Evolutionary conservation across 92 coral and sea anemone genomes (phyloP), one percentile per base, ranked within the genome.

Genomic region (Hydrozoanthus gracilis): DNA sequence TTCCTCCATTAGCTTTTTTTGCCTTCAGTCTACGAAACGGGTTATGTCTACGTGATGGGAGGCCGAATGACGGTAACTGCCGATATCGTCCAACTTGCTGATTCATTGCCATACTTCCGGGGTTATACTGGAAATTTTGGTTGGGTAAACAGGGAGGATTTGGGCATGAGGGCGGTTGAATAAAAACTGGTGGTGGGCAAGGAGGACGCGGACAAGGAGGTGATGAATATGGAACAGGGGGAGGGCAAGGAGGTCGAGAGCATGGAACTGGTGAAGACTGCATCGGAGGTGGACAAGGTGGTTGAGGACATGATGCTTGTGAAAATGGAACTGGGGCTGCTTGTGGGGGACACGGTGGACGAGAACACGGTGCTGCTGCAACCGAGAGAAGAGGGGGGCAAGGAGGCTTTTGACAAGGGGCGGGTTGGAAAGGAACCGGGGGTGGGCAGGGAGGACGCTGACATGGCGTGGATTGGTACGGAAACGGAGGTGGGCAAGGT

Each of bases 381-480:
- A 13, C 44, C 3, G 64, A 39, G 48, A 11, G 12, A 15, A 16
- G 86, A 48, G 51, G 50, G 4, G 73, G 17, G 14, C 54, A 16
- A 44, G 45, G 68, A 49, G 49, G 79, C 6, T 46, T 49, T 13
- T 64, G 56, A 17, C 6, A 35, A 6, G 78, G 71, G 4, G 18
- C 70, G 62, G 77, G 58, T 51, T 47, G 67, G 44, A 16, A 12
- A 4, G 76, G 83, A 10, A 71, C 10, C 3, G 79, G 44, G 44
- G 71, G 86, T 3, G 82, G 88, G 48, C 78, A 60, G 8, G 82
- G 66, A 14, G 89, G 68, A 78, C 69, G 89, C 65, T 80, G 14
- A 27, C 84, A 48, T 73, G 92, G 44, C 58, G 46, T 4, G 79
- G 89, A 55, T 73, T 47, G 61, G 35, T 20, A 44, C 3, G 52